A percentile compares a stretch with the other conserved stretches of the same genome.
Evolutionary conservation across 2,797 vertebrate species (phyloP).

Genomic region (Sebastes alutus): DNA sequence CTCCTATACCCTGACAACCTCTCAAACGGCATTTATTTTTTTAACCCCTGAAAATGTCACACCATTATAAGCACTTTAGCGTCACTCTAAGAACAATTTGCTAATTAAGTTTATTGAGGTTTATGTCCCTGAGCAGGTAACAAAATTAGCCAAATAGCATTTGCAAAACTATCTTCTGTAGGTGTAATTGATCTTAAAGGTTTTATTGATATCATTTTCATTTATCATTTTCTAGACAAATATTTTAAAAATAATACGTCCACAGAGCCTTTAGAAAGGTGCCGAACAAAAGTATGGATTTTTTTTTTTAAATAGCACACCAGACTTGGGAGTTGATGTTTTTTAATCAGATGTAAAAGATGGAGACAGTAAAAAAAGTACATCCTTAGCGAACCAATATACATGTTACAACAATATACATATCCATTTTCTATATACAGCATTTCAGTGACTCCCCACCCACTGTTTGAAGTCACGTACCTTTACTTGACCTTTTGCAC

Average conservation of each 20-base stretch:
- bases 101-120: neutral
- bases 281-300: no score
- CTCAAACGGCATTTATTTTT: neutral
- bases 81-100: neutral
- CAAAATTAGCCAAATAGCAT: neutral
- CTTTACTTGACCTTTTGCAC: conserved; percentile 17
- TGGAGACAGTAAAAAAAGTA: conserved; percentile 76
- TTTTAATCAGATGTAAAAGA: conserved; percentile 81
- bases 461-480: conserved; percentile 35
- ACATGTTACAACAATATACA: conserved; percentile 75
- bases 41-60: neutral
- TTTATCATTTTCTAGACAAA: accelerated
- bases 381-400: conserved; percentile 71
- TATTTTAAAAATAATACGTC: no score
- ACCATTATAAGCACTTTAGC: neutral
- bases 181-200: neutral
- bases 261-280: no score
- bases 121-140: neutral
- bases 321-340: conserved; percentile 49
- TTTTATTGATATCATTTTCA: no score
- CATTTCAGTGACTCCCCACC: conserved; percentile 37
- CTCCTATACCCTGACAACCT: accelerated
- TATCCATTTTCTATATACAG: conserved; percentile 67
- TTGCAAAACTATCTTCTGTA: neutral
- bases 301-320: neutral